Conservation (phyloP, 2,888 invertebrate species). For the Xylota sylvarum region DNA sequence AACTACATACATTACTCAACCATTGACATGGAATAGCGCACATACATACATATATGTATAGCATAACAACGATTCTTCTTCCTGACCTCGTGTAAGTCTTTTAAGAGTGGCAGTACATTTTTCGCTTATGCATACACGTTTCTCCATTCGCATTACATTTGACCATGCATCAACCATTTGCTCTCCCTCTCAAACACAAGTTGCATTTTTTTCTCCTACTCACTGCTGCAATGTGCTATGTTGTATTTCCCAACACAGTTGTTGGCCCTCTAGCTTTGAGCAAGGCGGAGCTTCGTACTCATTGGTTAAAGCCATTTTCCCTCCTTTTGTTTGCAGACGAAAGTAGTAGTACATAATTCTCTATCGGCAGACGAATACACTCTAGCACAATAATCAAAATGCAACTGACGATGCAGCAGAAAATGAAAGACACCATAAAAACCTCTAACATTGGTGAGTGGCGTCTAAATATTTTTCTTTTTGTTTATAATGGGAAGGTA, state of each 20-base stretch:
- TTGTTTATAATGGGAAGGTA: not conserved
- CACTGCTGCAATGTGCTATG: conserved; percentile 44
- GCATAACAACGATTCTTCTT: conserved; percentile 12
- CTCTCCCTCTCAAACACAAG: conserved; percentile 42
- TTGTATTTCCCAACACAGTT: conserved; percentile 33
- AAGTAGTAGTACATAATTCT: conserved; percentile 41
- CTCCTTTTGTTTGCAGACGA: conserved; percentile 79
- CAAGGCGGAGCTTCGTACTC: conserved; percentile 83
- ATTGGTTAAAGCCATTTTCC: conserved; percentile 83
- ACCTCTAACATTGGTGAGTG: conserved; percentile 2
- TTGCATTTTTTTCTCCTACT: conserved; percentile 45
- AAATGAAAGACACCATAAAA: conserved; percentile 19
- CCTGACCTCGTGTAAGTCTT: conserved; percentile 16
- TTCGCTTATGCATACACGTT: conserved; percentile 29
- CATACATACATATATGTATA: too few species aligned
- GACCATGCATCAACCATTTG: conserved; percentile 28
- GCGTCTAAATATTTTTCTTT: conserved; percentile 11
- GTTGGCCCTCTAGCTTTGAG: conserved; percentile 43
- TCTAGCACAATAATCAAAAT: conserved; percentile 25
- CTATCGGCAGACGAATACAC: conserved; percentile 1
- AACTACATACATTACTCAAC: conserved; percentile 4
- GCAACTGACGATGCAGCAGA: conserved; percentile 15
- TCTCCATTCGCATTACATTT: conserved; percentile 31
- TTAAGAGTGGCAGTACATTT: conserved; percentile 12
- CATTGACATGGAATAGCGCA: not conserved